phyloP scores from a whole-genome alignment of 1,140 invertebrate species.

The Antheraea pernyi region DNA sequence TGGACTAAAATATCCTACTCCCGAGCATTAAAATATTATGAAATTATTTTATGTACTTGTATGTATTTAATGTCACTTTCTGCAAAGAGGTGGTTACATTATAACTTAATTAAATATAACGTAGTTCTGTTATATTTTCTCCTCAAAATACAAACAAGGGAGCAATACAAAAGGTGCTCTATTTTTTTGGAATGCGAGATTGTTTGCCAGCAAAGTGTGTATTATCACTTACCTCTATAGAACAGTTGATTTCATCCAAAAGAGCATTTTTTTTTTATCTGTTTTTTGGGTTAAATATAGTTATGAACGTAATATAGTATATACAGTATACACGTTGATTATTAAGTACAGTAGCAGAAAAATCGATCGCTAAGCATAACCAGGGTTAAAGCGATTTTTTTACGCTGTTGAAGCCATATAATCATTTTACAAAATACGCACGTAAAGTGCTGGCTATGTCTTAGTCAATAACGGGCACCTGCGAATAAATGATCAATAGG shows the following conservation, averaged over 20 bases:
- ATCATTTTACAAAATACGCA: too few relatives aligned
- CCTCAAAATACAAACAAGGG: background rate
- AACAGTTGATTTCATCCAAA: background rate
- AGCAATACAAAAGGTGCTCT: background rate
- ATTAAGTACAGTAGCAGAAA: background rate
- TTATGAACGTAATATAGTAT: background rate
- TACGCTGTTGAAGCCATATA: too few relatives aligned
- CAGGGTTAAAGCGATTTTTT: too few relatives aligned
- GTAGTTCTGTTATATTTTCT: background rate
- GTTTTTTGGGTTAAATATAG: background rate
- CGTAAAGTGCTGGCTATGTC: too few relatives aligned
- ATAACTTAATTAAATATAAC: background rate
- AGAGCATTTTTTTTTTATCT: background rate
- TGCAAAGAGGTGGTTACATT: too few relatives aligned
- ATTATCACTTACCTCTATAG: background rate
- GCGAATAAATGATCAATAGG: too few relatives aligned
- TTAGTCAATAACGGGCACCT: too few relatives aligned
- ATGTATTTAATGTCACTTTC: too few relatives aligned
- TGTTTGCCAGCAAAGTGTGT: background rate
- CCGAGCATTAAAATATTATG: too few relatives aligned
- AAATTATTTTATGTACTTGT: too few relatives aligned
- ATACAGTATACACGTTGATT: background rate
- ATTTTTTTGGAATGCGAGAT: background rate
- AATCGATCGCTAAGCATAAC: too few relatives aligned
- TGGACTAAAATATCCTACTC: background rate